These are phyloP conservation scores for Baryphthengus martii DNA, from an alignment of 2,113 vertebrate genomes.

Conservation along the genomic window DNA sequence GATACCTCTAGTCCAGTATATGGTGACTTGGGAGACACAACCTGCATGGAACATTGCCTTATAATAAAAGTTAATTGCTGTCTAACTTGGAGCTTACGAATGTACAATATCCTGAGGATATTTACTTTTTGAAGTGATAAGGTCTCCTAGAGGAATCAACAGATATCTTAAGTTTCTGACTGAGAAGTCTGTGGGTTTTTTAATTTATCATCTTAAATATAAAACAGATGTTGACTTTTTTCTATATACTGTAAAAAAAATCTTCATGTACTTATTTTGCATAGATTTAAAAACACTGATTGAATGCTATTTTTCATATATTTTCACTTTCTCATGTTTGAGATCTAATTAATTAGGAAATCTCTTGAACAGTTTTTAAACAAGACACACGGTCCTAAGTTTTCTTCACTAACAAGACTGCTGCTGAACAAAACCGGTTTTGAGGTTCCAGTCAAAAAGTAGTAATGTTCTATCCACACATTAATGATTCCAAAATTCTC, in stretches of 20 bases:
- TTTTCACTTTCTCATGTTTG: background rate
- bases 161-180: background rate
- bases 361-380: conserved; percentile 3
- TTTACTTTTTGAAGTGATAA: background rate
- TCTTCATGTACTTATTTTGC: background rate
- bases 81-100: background rate
- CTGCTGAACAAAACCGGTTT: conserved; percentile 60
- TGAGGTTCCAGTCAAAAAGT: conserved; percentile 75
- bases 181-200: background rate
- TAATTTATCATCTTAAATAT: background rate
- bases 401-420: conserved; percentile 19
- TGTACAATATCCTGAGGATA: background rate
- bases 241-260: background rate
- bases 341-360: conserved; percentile 9
- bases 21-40: background rate
- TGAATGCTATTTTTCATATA: background rate
- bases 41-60: background rate
- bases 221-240: background rate
- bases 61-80: background rate
- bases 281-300: background rate
- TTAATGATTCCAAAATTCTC: conserved; percentile 87
- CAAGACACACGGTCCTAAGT: background rate
- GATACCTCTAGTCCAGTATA: background rate
- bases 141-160: background rate
- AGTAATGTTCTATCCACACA: conserved; percentile 83